A percentile compares a stretch with the other conserved stretches of the same genome.
phyloP scores from a whole-genome alignment of 2,797 vertebrate species.

The Onychomys leucogaster region DNA sequence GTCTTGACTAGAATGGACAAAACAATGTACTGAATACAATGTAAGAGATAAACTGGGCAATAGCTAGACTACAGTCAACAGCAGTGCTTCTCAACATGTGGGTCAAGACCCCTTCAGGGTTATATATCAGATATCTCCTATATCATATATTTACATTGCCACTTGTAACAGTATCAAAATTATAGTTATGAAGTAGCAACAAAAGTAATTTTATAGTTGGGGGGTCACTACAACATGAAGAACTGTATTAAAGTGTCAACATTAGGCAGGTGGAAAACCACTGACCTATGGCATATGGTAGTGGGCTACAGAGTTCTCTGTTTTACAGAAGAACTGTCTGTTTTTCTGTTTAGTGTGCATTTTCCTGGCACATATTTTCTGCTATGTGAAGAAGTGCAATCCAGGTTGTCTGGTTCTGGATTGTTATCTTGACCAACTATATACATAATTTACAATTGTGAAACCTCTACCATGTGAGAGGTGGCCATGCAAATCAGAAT shows the following conservation, averaged over 20 bases:
- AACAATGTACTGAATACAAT: background rate
- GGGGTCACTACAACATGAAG: no score
- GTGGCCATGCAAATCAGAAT: background rate
- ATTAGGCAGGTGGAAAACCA: background rate
- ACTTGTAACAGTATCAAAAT: background rate
- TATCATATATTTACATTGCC: background rate
- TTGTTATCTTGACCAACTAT: background rate
- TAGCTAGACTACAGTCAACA: background rate
- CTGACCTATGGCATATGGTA: background rate
- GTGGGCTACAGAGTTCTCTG: background rate
- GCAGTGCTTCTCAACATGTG: background rate
- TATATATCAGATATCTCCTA: background rate
- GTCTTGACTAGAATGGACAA: background rate
- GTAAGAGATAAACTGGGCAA: background rate
- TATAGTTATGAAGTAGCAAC: background rate
- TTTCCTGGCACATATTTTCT: background rate
- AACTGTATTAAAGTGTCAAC: background rate
- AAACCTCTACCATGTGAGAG: background rate
- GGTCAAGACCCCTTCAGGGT: background rate
- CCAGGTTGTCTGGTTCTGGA: background rate
- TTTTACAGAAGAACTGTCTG: background rate
- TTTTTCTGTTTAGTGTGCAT: background rate
- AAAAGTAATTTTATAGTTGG: background rate
- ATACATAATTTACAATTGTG: background rate
- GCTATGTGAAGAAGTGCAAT: background rate